A percentile compares a stretch with the other conserved stretches of the same genome.
Evolutionary conservation across 2,888 invertebrate species (phyloP).

Genomic region (Nebria brevicollis): DNA sequence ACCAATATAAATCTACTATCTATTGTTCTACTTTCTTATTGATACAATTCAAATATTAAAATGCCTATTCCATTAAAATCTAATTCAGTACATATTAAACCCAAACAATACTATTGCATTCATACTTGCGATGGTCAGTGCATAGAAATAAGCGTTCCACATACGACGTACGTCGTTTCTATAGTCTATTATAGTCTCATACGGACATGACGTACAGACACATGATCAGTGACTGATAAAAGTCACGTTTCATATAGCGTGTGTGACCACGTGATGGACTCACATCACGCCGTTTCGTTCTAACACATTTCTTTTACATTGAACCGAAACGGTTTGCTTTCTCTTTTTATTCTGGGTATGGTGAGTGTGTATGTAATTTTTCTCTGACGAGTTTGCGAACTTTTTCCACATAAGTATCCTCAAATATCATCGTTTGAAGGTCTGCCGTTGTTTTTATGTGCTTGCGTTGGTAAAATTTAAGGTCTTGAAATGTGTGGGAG

Average conservation of each 20-base stretch:
- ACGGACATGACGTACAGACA: slow-evolving; percentile 30
- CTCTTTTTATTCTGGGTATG: neutral
- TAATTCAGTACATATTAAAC: neutral
- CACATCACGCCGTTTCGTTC: neutral
- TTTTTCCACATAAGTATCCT: neutral
- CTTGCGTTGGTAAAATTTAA: too few species aligned
- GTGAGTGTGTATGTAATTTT: neutral
- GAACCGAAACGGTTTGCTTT: neutral
- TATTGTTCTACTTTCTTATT: neutral
- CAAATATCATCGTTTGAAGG: neutral
- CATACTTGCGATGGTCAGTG: slow-evolving; percentile 10
- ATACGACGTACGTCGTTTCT: slow-evolving; percentile 27
- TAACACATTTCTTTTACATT: neutral
- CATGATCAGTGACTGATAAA: slow-evolving; percentile 45
- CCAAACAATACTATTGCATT: neutral
- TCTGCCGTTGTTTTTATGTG: neutral
- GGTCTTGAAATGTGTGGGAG: too few species aligned
- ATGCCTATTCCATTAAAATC: neutral
- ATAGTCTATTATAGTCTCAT: neutral
- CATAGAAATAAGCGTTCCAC: slow-evolving; percentile 14
- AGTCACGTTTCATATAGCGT: slow-evolving; percentile 62
- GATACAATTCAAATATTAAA: neutral
- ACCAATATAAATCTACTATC: neutral
- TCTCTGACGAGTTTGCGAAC: neutral
- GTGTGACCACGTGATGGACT: slow-evolving; percentile 60